Conservation (phyloP, 2,888 invertebrate species). For the Leptarthrus brevirostris region DNA sequence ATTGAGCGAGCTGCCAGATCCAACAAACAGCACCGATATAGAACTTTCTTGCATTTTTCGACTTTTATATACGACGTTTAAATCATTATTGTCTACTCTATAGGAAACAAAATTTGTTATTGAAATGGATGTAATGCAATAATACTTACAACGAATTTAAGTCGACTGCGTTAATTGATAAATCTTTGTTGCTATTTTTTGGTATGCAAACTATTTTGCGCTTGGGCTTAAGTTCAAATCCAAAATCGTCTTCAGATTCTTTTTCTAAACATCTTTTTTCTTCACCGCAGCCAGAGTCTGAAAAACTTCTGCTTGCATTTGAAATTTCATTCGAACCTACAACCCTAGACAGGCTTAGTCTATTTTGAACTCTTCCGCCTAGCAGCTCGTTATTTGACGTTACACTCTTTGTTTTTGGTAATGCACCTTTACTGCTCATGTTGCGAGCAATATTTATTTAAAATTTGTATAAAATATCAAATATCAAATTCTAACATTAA, state of each 20-base stretch:
- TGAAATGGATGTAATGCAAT: too few relatives aligned
- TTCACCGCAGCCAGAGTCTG: not conserved
- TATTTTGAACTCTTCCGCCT: not conserved
- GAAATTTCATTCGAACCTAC: not conserved
- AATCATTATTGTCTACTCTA: not conserved
- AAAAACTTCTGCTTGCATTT: not conserved
- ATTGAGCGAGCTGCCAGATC: conserved; percentile 6
- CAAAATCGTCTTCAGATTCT: not conserved
- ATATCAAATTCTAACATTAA: not conserved
- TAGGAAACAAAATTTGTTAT: not conserved
- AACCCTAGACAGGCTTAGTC: not conserved
- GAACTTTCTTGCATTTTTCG: conserved; percentile 2
- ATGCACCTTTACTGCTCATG: conserved; percentile 10
- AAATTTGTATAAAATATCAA: not conserved
- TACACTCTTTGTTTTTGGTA: not conserved
- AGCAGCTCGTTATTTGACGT: not conserved
- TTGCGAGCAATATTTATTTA: too few relatives aligned
- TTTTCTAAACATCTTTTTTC: not conserved
- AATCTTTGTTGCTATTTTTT: not conserved
- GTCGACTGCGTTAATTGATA: not conserved
- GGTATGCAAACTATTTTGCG: not conserved
- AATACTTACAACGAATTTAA: not conserved
- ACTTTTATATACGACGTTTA: conserved; percentile 1
- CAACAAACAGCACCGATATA: conserved; percentile 1
- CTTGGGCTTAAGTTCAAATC: conserved; percentile 5